Conservation (phyloP, 1,140 invertebrate genomes). For the Scaptomyza graminum region DNA sequence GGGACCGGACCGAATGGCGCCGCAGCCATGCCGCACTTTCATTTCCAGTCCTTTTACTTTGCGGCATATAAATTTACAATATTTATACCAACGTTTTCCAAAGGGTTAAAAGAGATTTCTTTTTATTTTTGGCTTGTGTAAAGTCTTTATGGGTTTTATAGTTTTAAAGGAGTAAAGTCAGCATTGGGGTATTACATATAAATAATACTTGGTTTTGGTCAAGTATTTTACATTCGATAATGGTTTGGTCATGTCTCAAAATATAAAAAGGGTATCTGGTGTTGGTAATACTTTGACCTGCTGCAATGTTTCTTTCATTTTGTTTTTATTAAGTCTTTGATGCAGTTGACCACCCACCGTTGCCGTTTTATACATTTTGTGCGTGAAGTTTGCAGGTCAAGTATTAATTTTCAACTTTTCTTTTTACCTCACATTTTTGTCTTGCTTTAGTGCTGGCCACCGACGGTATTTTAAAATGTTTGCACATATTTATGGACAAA, state of each 20-base stretch:
- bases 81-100: constrained; percentile 20
- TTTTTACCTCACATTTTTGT: constrained; percentile 15
- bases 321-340: constrained; percentile 28
- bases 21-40: constrained; percentile 13
- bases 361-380: constrained; percentile 25
- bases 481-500: constrained; percentile 57
- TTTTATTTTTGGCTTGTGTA: not conserved
- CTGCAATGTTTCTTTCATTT: not conserved
- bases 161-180: no score
- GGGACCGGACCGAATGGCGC: not conserved
- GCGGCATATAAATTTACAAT: constrained; percentile 57
- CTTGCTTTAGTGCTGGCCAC: constrained; percentile 21
- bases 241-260: not conserved
- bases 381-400: constrained; percentile 61
- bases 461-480: constrained; percentile 16
- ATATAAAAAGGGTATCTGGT: not conserved
- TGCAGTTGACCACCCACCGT: constrained; percentile 16
- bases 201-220: no score
- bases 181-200: no score
- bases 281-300: not conserved
- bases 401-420: constrained; percentile 57
- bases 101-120: not conserved
- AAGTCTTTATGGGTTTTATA: not conserved
- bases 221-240: no score
- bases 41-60: constrained; percentile 35